Percentiles rank a stretch among this genome's conserved stretches.
Conservation (phyloP, 2,113 vertebrate genomes). For the Hippocampus comes region DNA sequence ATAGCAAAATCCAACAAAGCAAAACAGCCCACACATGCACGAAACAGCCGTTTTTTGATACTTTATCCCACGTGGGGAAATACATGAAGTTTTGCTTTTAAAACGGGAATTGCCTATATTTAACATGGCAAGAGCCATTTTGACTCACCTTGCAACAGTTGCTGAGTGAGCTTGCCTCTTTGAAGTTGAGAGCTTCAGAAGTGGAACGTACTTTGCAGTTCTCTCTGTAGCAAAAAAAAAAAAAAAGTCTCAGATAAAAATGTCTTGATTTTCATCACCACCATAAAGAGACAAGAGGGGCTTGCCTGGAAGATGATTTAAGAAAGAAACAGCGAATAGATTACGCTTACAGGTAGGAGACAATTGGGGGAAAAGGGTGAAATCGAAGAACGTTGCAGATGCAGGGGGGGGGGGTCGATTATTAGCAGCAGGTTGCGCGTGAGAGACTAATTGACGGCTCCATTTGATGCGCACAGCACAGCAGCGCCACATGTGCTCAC, state of each 20-base stretch:
- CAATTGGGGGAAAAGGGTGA: background rate
- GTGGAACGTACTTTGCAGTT: conserved; percentile 42
- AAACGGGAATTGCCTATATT: background rate
- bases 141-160: conserved; percentile 58
- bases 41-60: background rate
- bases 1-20: too few relatives aligned
- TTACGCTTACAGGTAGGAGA: conserved; percentile 14
- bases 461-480: conserved; percentile 45
- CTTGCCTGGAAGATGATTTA: background rate
- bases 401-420: conserved; percentile 6
- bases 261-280: background rate
- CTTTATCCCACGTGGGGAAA: background rate
- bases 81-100: background rate
- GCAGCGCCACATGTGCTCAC: conserved; percentile 48
- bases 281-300: background rate
- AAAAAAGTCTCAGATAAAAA: conserved; percentile 27
- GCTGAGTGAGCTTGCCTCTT: conserved; percentile 44
- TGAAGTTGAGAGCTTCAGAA: conserved; percentile 55
- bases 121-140: conserved; percentile 13
- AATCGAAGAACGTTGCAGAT: conserved; percentile 19
- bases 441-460: conserved; percentile 23
- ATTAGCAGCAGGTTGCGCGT: conserved; percentile 18
- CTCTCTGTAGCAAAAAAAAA: conserved; percentile 33
- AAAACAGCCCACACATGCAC: too few relatives aligned
- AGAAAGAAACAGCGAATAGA: conserved; percentile 1